These are phyloP conservation scores for Eudasyphora cyanicolor DNA, from an alignment of 2,888 invertebrate species.

Conservation along the genomic window DNA sequence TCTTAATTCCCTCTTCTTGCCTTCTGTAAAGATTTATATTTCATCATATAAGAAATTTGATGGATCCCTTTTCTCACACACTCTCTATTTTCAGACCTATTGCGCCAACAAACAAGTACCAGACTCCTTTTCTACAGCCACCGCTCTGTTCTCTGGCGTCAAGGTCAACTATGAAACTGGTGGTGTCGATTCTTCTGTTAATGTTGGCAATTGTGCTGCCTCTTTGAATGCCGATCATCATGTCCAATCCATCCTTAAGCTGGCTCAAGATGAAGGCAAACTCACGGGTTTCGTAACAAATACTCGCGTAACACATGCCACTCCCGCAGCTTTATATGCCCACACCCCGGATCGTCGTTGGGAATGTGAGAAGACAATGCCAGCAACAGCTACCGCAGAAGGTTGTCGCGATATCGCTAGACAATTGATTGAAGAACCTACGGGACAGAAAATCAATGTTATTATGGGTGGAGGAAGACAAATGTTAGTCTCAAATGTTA, in stretches of 20 bases:
- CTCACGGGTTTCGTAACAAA: slow-evolving; percentile 93
- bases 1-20: no score
- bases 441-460: slow-evolving; percentile 83
- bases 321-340: slow-evolving; percentile 90
- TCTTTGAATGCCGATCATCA: slow-evolving; percentile 82
- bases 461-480: slow-evolving; percentile 94
- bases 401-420: slow-evolving; percentile 91
- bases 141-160: slow-evolving; percentile 91
- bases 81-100: slow-evolving; percentile 87
- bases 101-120: slow-evolving; percentile 92
- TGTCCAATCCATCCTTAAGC: slow-evolving; percentile 84
- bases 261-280: slow-evolving; percentile 89
- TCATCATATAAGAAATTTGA: no score
- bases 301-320: slow-evolving; percentile 93
- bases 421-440: slow-evolving; percentile 89
- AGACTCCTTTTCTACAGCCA: slow-evolving; percentile 94
- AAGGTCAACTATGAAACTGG: slow-evolving; percentile 90
- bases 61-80: no score
- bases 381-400: slow-evolving; percentile 79
- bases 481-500: slow-evolving; percentile 83
- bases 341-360: slow-evolving; percentile 87
- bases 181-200: slow-evolving; percentile 87
- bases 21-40: not conserved
- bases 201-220: slow-evolving; percentile 84
- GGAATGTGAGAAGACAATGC: slow-evolving; percentile 89